Base-by-base conservation (phyloP, 2,888 invertebrate genomes). In the Conistra vaccinii region DNA sequence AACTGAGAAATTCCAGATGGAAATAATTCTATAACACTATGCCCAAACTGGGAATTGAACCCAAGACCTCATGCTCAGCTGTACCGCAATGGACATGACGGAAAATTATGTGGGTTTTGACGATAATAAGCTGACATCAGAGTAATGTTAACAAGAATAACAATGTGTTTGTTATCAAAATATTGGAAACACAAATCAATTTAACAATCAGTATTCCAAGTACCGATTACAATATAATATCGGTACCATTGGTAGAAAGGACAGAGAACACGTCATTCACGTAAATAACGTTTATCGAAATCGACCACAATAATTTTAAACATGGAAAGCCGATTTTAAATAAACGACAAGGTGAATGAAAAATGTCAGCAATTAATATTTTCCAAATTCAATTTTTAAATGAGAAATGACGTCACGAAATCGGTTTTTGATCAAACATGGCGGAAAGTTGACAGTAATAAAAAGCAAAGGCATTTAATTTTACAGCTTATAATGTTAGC, bases 381-480 rank as follows among this genome's bases (percentile, higher is more conserved):
- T 73, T 70, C 75, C 76, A 68, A 76, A 85, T 78, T 77, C 83
- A 72, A 78, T 42, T 78, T 80, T 78, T 76, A 63, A 80, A 80
- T 70, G 75, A 68, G 53, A 69, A 82, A 75, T 83, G 76, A 84
- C 80, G 81, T 72, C 84, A 87, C 57, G 7, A 35, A 72, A 78
- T 79, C 73, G 65, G 48, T 77, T 76, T 62, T 58, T 60, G 73
- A 73, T 80, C 77, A 73, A 78, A 85, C 63, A 84, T 76, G 83
- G 87, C 73, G 69, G 79, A 81, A 53, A 72, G 71, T 73, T 83
- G 83, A 71, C 68, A 76, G 78, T 76, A 78, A 87, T 88, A 89
- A 87, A 88, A 90, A 87, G 83, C 83, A 85, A 76, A 85, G 82
- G 73, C 85, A 85, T 88, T 90, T 88, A 88, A 89, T 89, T 89